Conservation (phyloP, 2,113 vertebrate genomes). For the Platanista minor region DNA sequence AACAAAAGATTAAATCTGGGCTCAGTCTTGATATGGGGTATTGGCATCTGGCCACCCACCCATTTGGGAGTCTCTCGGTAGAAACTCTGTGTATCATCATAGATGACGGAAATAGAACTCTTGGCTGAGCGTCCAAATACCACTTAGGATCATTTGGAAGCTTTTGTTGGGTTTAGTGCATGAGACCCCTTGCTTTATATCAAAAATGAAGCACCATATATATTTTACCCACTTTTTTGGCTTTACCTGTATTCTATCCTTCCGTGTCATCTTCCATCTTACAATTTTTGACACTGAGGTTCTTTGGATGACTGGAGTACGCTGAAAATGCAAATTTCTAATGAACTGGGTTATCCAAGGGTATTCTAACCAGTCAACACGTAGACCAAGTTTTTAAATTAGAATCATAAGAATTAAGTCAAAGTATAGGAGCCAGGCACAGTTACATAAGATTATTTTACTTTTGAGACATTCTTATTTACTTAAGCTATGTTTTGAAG, state of each 20-base stretch:
- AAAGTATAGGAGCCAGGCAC: background rate
- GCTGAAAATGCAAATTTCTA: background rate
- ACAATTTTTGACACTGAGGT: background rate
- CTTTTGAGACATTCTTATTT: background rate
- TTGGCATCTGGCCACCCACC: background rate
- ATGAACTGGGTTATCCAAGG: background rate
- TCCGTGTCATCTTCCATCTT: background rate
- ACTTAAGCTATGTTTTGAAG: background rate
- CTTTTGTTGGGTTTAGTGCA: background rate
- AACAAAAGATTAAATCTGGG: background rate
- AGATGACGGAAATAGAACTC: background rate
- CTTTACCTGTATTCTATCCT: background rate
- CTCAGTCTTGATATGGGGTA: background rate
- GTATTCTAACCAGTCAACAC: background rate
- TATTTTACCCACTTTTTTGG: background rate
- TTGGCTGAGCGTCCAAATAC: background rate
- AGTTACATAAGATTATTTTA: background rate
- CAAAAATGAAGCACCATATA: background rate
- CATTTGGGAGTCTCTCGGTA: background rate
- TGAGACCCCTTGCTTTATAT: background rate
- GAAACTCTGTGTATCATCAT: background rate
- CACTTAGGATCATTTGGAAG: background rate
- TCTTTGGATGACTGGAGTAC: background rate
- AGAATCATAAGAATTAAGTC: background rate
- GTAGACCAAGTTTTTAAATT: background rate